A percentile compares a stretch with the other conserved stretches of the same genome.
Evolutionary conservation across 53 echinoderm and acorn worm genomes (phyloP).

Genomic region (Actinopyga echinites): DNA sequence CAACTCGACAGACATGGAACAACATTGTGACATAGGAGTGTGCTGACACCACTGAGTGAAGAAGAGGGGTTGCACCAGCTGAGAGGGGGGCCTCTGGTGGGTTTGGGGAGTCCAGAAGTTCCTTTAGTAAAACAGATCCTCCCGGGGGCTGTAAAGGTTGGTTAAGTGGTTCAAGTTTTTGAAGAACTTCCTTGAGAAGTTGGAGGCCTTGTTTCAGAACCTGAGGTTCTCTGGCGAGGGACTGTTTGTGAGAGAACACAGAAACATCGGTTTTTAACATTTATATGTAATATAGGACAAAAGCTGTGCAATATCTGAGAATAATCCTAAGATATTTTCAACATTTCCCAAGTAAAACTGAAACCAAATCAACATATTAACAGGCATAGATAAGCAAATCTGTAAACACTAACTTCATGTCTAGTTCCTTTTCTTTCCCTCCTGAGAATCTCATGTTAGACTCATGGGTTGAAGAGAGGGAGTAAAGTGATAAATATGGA

Average conservation of each 20-base stretch:
- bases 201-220: conserved; percentile 92
- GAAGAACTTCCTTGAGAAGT: conserved; percentile 76
- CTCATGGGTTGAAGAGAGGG: no score
- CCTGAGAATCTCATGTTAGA: no score
- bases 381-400: no score
- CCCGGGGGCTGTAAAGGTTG: conserved; percentile 83
- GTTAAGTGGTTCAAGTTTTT: conserved; percentile 82
- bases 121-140: conserved; percentile 86
- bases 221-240: conserved; percentile 84
- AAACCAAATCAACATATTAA: no score
- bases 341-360: no score
- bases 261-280: background rate
- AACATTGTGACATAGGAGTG: conserved; percentile 98
- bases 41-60: conserved; percentile 90
- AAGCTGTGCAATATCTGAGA: background rate
- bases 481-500: no score
- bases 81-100: conserved; percentile 81
- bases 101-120: conserved; percentile 90
- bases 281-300: background rate
- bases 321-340: no score
- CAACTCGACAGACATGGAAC: conserved; percentile 94
- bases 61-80: conserved; percentile 85
- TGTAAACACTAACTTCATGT: no score
- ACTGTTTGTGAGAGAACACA: conserved; percentile 49
- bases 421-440: no score